These are phyloP conservation scores for Crenuchus spilurus DNA, from an alignment of 2,797 vertebrate genomes.

Conservation along the genomic window DNA sequence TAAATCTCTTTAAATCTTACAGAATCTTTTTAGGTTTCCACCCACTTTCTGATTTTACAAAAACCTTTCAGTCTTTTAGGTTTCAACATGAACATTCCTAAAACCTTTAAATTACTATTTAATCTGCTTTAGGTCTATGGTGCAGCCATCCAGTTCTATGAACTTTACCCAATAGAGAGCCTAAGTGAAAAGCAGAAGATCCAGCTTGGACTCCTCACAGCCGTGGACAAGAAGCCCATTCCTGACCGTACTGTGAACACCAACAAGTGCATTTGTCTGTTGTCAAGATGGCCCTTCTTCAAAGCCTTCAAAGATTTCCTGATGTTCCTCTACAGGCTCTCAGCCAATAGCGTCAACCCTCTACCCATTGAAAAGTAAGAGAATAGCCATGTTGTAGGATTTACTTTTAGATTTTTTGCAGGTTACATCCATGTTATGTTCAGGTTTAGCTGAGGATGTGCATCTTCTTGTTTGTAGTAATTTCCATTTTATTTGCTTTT, in stretches of 20 bases:
- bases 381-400: background rate
- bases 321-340: conserved; percentile 96
- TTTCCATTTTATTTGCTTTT: conserved; percentile 44
- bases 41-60: background rate
- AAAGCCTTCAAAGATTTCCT: conserved; percentile 95
- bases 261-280: conserved; percentile 98
- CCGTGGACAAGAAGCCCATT: conserved; percentile 89
- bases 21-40: background rate
- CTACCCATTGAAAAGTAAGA: conserved; percentile 98
- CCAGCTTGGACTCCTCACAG: conserved; percentile 90
- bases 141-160: conserved; percentile 97
- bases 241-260: conserved; percentile 88
- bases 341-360: conserved; percentile 91
- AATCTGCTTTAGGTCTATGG: conserved; percentile 88
- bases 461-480: background rate
- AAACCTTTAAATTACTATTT: background rate
- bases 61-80: background rate
- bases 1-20: background rate
- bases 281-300: conserved; percentile 98
- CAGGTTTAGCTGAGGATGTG: background rate
- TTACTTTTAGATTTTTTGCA: background rate
- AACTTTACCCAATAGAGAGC: conserved; percentile 85
- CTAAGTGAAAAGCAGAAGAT: conserved; percentile 92
- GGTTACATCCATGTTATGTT: background rate
- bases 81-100: background rate